Evolutionary conservation across 2,797 vertebrate genomes (phyloP).

Genomic region (Momotus momota): DNA sequence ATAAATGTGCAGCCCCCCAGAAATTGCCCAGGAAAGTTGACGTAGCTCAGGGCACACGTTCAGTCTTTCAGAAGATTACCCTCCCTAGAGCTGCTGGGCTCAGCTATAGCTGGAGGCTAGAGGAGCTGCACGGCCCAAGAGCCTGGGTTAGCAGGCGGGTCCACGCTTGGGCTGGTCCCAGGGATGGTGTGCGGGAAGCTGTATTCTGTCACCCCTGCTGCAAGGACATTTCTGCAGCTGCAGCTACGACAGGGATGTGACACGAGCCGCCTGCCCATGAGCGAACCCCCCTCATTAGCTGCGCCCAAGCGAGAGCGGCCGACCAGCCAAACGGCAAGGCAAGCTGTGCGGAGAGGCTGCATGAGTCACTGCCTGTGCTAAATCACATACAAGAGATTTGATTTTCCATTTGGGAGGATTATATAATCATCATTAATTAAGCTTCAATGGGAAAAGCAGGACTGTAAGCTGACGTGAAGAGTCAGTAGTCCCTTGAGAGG

Average conservation of each 20-base stretch:
- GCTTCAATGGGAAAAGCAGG: conserved; percentile 46
- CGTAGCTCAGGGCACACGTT: background rate
- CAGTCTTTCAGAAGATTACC: background rate
- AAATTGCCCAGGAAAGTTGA: background rate
- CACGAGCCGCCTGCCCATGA: background rate
- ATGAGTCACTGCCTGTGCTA: conserved; percentile 64
- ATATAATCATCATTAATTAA: conserved; percentile 69
- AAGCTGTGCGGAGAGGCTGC: background rate
- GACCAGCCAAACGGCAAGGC: background rate
- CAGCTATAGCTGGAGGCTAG: background rate
- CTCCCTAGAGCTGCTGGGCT: background rate
- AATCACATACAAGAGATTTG: conserved; percentile 53
- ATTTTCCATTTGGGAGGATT: conserved; percentile 62
- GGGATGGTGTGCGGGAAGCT: background rate
- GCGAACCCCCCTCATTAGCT: background rate
- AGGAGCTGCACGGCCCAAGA: background rate
- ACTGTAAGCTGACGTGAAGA: conserved; percentile 31
- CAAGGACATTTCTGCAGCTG: background rate
- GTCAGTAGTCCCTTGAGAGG: background rate
- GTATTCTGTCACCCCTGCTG: background rate
- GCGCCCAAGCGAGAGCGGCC: background rate
- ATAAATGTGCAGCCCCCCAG: background rate
- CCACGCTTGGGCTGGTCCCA: background rate
- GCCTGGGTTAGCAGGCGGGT: background rate
- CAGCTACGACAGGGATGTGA: background rate